phyloP scores from a whole-genome alignment of 2,888 invertebrate species.

The Oscheius sp. region DNA sequence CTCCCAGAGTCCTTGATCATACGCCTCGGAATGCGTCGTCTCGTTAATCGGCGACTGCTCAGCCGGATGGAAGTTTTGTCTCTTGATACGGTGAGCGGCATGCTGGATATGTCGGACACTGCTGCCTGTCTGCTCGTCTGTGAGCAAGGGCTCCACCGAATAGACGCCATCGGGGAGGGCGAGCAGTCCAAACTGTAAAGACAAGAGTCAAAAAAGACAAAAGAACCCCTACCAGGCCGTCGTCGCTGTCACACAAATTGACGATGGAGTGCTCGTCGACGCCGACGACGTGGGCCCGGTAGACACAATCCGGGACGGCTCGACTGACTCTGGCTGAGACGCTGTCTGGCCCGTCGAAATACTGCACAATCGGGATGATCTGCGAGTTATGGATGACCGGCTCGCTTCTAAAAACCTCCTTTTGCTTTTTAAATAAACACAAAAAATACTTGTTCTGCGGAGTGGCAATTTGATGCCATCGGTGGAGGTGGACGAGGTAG shows the following conservation, averaged over 20 bases:
- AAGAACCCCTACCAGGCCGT: conserved; percentile 62
- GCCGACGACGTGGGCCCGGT: conserved; percentile 61
- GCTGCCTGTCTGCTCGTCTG: conserved; percentile 16
- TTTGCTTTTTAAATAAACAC: neutral
- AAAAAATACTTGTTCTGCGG: conserved; percentile 42
- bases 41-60: conserved; percentile 19
- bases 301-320: conserved; percentile 63
- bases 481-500: conserved; percentile 53
- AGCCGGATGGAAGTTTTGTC: conserved; percentile 23
- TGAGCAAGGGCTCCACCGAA: conserved; percentile 64
- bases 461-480: conserved; percentile 51
- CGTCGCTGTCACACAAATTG: conserved; percentile 67
- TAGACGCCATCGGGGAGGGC: conserved; percentile 67
- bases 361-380: conserved; percentile 63
- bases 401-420: conserved; percentile 13
- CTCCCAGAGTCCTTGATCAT: conserved; percentile 32
- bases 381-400: conserved; percentile 47
- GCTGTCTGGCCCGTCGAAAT: conserved; percentile 61
- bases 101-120: conserved; percentile 24
- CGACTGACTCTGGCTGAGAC: conserved; percentile 54
- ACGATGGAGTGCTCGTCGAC: conserved; percentile 62
- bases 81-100: conserved; percentile 29
- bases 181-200: conserved; percentile 68
- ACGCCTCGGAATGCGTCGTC: conserved; percentile 7
- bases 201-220: neutral